A percentile compares a stretch with the other conserved stretches of the same genome.
Evolutionary conservation across 1,140 invertebrate genomes (phyloP).

Genomic region (Drosophila pallidifrons): DNA sequence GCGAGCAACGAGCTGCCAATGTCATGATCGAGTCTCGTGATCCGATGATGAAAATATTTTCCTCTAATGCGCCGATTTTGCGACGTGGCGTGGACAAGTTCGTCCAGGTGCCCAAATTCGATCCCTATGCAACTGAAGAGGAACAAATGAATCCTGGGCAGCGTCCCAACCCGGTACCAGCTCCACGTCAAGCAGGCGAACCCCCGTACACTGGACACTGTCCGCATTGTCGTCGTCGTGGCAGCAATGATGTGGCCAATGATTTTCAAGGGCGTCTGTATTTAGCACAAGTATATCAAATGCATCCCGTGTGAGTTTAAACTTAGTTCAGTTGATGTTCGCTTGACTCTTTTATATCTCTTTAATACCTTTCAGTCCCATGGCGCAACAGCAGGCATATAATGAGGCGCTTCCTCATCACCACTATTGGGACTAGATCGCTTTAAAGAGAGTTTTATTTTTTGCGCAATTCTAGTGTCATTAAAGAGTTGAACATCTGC

Average conservation of each 20-base stretch:
- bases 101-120: conserved; percentile 26
- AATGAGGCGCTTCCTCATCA: not conserved
- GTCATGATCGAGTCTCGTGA: conserved; percentile 15
- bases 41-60: conserved; percentile 42
- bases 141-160: not conserved
- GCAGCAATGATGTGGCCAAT: conserved; percentile 35
- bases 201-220: conserved; percentile 22
- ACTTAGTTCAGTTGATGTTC: no score
- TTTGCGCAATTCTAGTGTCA: conserved; percentile 17
- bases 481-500: conserved; percentile 45
- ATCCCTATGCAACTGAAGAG: conserved; percentile 18
- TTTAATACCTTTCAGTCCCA: not conserved
- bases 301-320: conserved; percentile 21
- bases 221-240: conserved; percentile 23
- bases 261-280: conserved; percentile 23
- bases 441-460: not conserved
- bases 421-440: conserved; percentile 13
- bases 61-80: conserved; percentile 5
- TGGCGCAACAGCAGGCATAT: not conserved
- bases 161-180: not conserved
- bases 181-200: conserved; percentile 17
- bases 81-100: conserved; percentile 48
- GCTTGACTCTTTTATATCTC: no score
- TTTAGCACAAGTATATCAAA: conserved; percentile 15
- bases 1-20: conserved; percentile 22